Evolutionary conservation across 2,113 vertebrate genomes (phyloP).

Genomic region (Datnioides undecimradiatus): DNA sequence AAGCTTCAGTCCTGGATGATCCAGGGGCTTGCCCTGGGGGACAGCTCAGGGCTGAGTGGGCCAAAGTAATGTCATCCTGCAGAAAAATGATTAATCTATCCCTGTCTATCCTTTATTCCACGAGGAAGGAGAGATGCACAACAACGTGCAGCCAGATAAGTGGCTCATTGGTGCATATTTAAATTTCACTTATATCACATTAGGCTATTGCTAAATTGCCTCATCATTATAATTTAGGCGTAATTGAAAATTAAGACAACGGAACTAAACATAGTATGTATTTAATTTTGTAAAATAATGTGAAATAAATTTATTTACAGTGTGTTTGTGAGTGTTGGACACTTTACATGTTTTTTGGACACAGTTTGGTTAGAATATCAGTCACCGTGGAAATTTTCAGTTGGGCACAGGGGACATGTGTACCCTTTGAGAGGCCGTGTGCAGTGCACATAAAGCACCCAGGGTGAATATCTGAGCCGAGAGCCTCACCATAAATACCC

Average conservation of each 20-base stretch:
- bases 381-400: conserved; percentile 31
- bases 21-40: conserved; percentile 81
- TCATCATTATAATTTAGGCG: conserved; percentile 72
- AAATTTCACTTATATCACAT: conserved; percentile 74
- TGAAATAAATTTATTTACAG: conserved; percentile 1
- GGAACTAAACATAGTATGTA: conserved; percentile 37
- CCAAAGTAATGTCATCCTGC: conserved; percentile 85
- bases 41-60: conserved; percentile 80
- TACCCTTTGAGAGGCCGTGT: conserved; percentile 47
- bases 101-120: conserved; percentile 76
- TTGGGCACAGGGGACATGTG: conserved; percentile 36
- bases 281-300: conserved; percentile 22
- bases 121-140: conserved; percentile 67
- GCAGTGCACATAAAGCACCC: conserved; percentile 58
- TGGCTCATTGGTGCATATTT: conserved; percentile 75
- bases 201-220: conserved; percentile 71
- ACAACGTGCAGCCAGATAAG: conserved; percentile 70
- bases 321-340: too few species aligned
- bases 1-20: conserved; percentile 81
- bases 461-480: conserved; percentile 61
- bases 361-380: conserved; percentile 20
- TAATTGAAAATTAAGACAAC: conserved; percentile 44
- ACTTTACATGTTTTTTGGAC: background rate
- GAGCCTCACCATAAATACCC: conserved; percentile 74
- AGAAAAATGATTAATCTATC: conserved; percentile 84